Evolutionary conservation across 2,888 invertebrate species (phyloP), one percentile per base, ranked within the genome.

Genomic region (Diaphora mendica): DNA sequence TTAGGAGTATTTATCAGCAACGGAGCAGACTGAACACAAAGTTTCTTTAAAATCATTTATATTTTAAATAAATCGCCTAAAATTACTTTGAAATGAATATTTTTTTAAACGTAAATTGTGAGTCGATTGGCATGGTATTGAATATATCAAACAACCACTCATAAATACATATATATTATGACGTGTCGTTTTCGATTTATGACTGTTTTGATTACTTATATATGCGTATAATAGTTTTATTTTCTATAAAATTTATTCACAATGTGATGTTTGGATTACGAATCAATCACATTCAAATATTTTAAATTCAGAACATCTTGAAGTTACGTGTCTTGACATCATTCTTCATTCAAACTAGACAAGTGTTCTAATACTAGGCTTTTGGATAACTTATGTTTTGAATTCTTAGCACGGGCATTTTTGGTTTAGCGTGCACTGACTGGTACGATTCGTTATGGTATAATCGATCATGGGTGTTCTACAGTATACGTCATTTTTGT

Each of bases 241-340:
- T 77, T 75, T 17, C 44, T 59, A 51, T 33, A 67, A 74, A 76
- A 68, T 51, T 73, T 42, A 70, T 72, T 67, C 65, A 64, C 65
- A 75, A 74, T 62, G 77, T 78, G 75, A 79, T 79, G 74, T 76
- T 68, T 67, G 72, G 80, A 73, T 81, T 85, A 75, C 74, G 30
- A 83, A 79, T 79, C 64, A 70, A 77, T 77, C 44, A 74, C 73
- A 76, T 76, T 65, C 48, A 69, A 42, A 59, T 35, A 77, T 83
- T 88, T 84, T 74, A 82, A 84, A 88, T 88, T 88, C 86, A 79
- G 76, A 81, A 74, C 82, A 74, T 80, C 66, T 83, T 72, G 77
- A 77, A 76, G 74, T 80, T 84, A 83, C 84, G 82, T 84, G 83
- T 80, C 67, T 17, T 55, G 42, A 51, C 68, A 76, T 71, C 70